Percentiles rank a stretch among this genome's conserved stretches.
These are phyloP conservation scores for Delia radicum DNA, from an alignment of 1,140 invertebrate genomes.

Conservation along the genomic window DNA sequence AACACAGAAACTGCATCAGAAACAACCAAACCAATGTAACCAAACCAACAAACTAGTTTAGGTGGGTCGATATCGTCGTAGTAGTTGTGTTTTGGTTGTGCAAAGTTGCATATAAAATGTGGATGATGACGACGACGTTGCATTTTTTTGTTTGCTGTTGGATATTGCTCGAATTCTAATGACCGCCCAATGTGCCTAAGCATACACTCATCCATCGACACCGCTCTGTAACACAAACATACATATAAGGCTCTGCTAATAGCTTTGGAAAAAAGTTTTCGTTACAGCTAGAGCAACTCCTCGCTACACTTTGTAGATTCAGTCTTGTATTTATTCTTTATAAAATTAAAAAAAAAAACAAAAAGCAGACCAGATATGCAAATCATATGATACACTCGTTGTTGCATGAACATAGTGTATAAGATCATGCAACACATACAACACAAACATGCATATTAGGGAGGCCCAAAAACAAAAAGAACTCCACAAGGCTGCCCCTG, in stretches of 20 bases:
- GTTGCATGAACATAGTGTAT: neutral
- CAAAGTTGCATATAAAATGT: neutral
- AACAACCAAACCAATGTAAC: neutral
- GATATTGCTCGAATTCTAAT: constrained; percentile 47
- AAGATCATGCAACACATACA: neutral
- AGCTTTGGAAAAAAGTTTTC: neutral
- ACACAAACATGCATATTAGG: neutral
- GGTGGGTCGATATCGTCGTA: constrained; percentile 23
- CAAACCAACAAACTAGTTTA: constrained; percentile 15
- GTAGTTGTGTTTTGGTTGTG: constrained; percentile 7
- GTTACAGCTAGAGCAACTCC: neutral
- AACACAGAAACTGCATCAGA: neutral
- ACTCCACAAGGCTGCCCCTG: too few relatives aligned
- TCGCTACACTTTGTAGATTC: constrained; percentile 7
- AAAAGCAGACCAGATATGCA: constrained; percentile 44
- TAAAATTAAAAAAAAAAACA: too few relatives aligned
- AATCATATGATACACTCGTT: constrained; percentile 41
- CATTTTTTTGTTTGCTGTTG: neutral
- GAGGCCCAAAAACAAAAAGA: too few relatives aligned
- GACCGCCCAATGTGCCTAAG: constrained; percentile 55
- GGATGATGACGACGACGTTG: constrained; percentile 9
- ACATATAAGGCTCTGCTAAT: neutral
- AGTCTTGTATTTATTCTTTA: too few relatives aligned
- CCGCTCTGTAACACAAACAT: neutral
- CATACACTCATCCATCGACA: constrained; percentile 49